These are phyloP conservation scores for Hestina assimilis DNA, from an alignment of 1,140 invertebrate species.

Conservation along the genomic window DNA sequence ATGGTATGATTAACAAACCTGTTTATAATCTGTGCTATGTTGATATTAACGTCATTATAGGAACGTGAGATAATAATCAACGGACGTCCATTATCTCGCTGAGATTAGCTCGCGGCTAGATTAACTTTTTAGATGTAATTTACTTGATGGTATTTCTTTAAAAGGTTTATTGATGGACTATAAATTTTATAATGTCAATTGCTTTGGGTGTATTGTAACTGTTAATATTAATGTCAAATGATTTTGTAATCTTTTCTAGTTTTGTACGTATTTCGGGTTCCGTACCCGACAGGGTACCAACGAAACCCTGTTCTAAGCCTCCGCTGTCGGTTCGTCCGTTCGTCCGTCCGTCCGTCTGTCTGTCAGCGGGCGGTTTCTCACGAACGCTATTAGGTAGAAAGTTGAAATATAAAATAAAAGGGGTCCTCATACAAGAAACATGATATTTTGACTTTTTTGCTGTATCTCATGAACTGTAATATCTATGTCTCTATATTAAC, in stretches of 20 bases:
- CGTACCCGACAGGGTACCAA: no score
- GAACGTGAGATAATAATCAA: constrained; percentile 55
- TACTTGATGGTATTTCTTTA: constrained; percentile 23
- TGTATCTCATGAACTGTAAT: no score
- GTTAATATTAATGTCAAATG: background rate
- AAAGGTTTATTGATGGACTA: constrained; percentile 11
- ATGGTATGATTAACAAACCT: background rate
- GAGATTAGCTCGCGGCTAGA: constrained; percentile 32
- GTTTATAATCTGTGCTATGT: background rate
- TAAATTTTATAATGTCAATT: constrained; percentile 13
- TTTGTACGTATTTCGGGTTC: no score
- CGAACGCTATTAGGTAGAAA: no score
- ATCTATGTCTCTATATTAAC: no score
- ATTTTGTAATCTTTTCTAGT: background rate
- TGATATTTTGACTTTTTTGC: no score
- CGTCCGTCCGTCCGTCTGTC: no score
- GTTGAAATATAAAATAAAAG: no score
- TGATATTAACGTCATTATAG: constrained; percentile 46
- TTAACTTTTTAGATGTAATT: constrained; percentile 40
- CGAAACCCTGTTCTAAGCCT: no score
- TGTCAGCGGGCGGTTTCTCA: no score
- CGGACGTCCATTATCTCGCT: constrained; percentile 37
- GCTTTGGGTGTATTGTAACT: background rate
- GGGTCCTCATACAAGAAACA: no score
- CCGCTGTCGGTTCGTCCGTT: no score